phyloP scores from a whole-genome alignment of 92 coral and sea anemone species.

The Blastomussa wellsi region DNA sequence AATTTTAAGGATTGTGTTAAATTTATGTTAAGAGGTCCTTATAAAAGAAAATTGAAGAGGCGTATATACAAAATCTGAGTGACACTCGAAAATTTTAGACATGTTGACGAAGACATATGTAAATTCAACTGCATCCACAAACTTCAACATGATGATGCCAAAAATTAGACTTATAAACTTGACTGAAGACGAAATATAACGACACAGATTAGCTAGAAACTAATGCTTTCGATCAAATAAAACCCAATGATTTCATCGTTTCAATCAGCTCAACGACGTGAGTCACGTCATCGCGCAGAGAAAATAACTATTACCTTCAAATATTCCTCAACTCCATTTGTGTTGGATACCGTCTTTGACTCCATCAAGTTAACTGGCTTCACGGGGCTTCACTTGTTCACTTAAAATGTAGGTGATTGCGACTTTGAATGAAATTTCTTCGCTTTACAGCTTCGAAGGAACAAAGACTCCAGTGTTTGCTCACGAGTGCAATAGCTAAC shows the following conservation, averaged over 20 bases:
- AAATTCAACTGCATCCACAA: not conserved
- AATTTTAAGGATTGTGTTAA: not conserved
- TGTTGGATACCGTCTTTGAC: not conserved
- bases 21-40: not conserved
- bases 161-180: not conserved
- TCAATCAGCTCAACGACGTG: not conserved
- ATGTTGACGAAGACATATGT: not conserved
- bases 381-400: not conserved
- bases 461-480: not conserved
- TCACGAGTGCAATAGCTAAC: not conserved
- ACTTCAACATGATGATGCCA: not conserved
- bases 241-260: constrained; percentile 8
- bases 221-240: not conserved
- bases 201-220: not conserved
- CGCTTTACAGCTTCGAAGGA: not conserved
- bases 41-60: not conserved
- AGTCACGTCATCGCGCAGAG: constrained; percentile 20
- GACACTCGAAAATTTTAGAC: not conserved
- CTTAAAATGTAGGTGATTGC: not conserved
- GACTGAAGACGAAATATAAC: not conserved
- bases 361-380: not conserved
- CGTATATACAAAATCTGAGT: not conserved
- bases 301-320: not conserved
- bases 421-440: not conserved
- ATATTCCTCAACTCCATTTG: constrained; percentile 6